A percentile compares a stretch with the other conserved stretches of the same genome.
phyloP scores from a whole-genome alignment of 2,888 invertebrate species.

The Tuta absoluta region DNA sequence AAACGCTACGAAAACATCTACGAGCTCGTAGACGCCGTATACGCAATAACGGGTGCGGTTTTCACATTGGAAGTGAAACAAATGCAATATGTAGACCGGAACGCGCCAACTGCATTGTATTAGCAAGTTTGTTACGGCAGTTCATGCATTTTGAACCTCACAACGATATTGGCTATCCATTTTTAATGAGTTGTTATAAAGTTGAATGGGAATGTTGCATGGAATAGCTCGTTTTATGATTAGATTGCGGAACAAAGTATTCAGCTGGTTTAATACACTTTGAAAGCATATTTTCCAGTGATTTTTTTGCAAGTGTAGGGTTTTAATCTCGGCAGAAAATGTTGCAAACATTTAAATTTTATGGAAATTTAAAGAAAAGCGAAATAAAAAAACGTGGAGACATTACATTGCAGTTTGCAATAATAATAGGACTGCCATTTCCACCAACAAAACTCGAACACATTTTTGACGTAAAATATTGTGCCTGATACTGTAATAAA shows the following conservation, averaged over 20 bases:
- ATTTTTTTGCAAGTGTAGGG: too few species aligned
- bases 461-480: too few species aligned
- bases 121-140: slow-evolving; percentile 8
- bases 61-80: slow-evolving; percentile 1
- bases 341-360: too few species aligned
- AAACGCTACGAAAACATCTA: neutral
- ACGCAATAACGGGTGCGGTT: slow-evolving; percentile 1
- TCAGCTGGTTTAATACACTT: too few species aligned
- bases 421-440: too few species aligned
- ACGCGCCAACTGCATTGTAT: neutral
- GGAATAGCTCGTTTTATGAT: neutral
- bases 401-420: too few species aligned
- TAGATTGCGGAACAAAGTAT: neutral
- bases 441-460: too few species aligned
- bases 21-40: slow-evolving; percentile 1
- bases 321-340: too few species aligned
- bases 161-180: slow-evolving; percentile 19
- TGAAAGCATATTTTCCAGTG: too few species aligned
- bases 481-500: too few species aligned
- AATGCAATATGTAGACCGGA: slow-evolving; percentile 1
- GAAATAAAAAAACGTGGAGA: too few species aligned
- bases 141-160: slow-evolving; percentile 12
- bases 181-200: slow-evolving; percentile 1
- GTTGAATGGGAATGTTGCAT: neutral
- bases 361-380: too few species aligned